Evolutionary conservation across 64 coral and sea anemone genomes (phyloP), one percentile per base, ranked within the genome.

Genomic region (Dendrophyllia cribrosa): DNA sequence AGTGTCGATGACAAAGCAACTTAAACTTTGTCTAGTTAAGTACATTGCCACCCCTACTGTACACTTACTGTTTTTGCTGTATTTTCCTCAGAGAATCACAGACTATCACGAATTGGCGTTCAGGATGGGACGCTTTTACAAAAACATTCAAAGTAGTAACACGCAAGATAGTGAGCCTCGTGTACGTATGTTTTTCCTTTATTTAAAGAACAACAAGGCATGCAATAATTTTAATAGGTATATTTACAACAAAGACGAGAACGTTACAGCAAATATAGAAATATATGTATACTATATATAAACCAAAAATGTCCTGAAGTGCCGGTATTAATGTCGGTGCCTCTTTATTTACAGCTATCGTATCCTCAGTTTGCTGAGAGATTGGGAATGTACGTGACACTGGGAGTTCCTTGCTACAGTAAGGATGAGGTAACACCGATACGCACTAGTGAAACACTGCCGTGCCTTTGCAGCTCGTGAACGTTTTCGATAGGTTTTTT

Each of bases 61-160:
- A 34, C n/a, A 34, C 34, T 34, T 34, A 34, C 34, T 34, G 34
- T 34, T 7, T 19, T 53, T 22, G 74, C 47, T 76, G 43, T 51
- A 11, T 7, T 26, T 83, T 21, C 70, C 14, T 25, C 58, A 96
- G 95, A 96, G 74, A 12, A 96, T 96, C 22, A 76, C 58, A 56
- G 78, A 96, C 76, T 96, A 96, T 68, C 92, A 26, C 44, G 45
- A 92, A 34, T 79, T 96, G 20, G 95, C 95, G 21, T 93, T 96
- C n/a, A 58, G 76, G 1, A 96, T 96, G 95, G 95, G 95, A 22
- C 52, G 95, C 47, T 96, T 96, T 72, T 96, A 96, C 86, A 89
- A 89, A 63, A 92, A 93, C 17, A 76, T 96, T 7, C 20, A 19
- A 23, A 78, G 52, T 51, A 65, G 56, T 19, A 92, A 86, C 45